Evolutionary conservation across 2,797 vertebrate genomes (phyloP), one percentile per base, ranked within the genome.

Genomic region (Podargus strigoides): DNA sequence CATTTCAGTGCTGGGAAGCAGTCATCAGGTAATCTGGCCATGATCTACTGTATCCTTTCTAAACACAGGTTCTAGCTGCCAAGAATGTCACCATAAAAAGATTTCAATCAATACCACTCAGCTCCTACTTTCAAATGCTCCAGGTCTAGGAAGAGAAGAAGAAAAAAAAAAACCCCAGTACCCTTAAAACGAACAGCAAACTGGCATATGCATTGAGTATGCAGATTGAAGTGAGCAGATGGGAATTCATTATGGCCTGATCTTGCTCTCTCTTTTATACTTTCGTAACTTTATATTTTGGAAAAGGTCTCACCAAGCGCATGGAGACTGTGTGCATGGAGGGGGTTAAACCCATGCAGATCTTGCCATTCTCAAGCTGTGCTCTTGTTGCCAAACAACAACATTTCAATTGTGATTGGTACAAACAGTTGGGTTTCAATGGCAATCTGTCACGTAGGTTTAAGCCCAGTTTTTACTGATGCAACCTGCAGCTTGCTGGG

Each of bases 151-250:
- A 95, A 95, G 85, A 67, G 66, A 90, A 97, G 68, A 66, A 90
- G 46, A 76, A 60, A 66, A 93, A 90, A 34, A 24, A 74, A 47
- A 39, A 58, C 5, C 1, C 69, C 47, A 93, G 91, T 84, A 96
- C 64, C 94, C 94, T 90, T 87, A 13, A 93, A 95, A 89, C 85
- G 91, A 96, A 95, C 93, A 94, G 74, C 93, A 96, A 96, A 95
- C 85, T 84, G 93, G 91, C 87, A 94, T 62, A 80, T 72, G 90
- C 86, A 94, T 76, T 12, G 2, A 93, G 92, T 70, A 95, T 23
- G 77, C 93, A 96, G 95, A 96, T 93, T 95, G 94, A 89, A 94
- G 81, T 6, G 86, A 94, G 95, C 96, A 96, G 95, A 96, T 96
- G 96, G 96, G 93, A 94, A 94, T 60, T 95, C 85, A 95, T 85